Evolutionary conservation across 1,140 invertebrate species (phyloP).

Genomic region (Zaprionus africanus): DNA sequence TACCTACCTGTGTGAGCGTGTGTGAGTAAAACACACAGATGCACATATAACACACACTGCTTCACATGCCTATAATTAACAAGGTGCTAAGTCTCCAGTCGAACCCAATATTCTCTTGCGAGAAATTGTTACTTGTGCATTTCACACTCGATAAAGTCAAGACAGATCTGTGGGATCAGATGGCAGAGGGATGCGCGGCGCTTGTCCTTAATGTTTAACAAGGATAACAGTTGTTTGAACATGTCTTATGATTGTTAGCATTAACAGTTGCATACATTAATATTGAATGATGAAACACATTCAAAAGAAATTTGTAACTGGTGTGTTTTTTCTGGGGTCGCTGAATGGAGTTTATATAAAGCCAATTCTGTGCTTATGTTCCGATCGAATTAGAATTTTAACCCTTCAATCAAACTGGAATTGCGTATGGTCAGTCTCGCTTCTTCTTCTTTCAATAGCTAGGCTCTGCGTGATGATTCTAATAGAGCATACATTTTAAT

Average conservation of each 20-base stretch:
- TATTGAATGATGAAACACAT: not conserved
- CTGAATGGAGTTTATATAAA: no score
- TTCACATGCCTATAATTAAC: not conserved
- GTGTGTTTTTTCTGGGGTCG: no score
- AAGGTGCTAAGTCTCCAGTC: conserved; percentile 3
- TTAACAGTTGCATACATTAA: not conserved
- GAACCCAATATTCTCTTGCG: not conserved
- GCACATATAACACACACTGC: not conserved
- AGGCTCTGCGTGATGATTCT: no score
- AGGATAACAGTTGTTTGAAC: conserved; percentile 5
- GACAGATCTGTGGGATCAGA: not conserved
- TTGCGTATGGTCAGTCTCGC: no score
- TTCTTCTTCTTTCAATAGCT: no score
- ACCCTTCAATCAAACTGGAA: no score
- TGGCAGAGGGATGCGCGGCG: not conserved
- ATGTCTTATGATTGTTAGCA: not conserved
- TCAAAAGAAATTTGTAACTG: no score
- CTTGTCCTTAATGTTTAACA: not conserved
- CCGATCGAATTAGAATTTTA: no score
- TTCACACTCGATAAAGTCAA: conserved; percentile 8
- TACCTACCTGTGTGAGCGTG: not conserved
- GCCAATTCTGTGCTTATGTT: no score
- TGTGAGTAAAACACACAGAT: not conserved
- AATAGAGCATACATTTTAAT: no score
- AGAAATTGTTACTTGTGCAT: conserved; percentile 3